Percentiles rank a stretch among this genome's conserved stretches.
Conservation (phyloP, 1,140 invertebrate species). For the Orius insidiosus region DNA sequence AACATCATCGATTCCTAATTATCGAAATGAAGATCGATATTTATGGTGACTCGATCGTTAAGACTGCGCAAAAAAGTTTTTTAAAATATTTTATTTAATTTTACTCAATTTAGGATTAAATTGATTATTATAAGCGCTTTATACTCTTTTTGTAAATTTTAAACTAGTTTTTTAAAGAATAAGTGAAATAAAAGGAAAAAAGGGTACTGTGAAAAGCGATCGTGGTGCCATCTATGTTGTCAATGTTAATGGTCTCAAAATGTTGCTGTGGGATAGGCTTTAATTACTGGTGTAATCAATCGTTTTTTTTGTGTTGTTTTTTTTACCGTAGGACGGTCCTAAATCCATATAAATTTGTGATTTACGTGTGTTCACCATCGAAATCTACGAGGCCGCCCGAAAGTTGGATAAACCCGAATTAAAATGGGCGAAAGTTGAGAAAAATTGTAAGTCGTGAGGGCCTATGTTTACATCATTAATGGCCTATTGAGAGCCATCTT, state of each 20-base stretch:
- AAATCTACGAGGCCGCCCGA: not conserved
- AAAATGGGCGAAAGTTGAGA: not conserved
- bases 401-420: not conserved
- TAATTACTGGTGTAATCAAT: constrained; percentile 19
- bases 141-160: too few species aligned
- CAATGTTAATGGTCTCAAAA: constrained; percentile 41
- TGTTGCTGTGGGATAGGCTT: constrained; percentile 18
- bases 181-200: too few species aligned
- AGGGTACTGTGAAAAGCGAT: not conserved
- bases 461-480: constrained; percentile 31
- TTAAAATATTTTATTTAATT: too few species aligned
- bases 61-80: too few species aligned
- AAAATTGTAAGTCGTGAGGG: constrained; percentile 14
- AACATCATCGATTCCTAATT: too few species aligned
- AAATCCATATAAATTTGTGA: not conserved
- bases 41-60: too few species aligned
- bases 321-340: not conserved
- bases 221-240: constrained; percentile 45
- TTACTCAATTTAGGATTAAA: too few species aligned
- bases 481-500: constrained; percentile 20
- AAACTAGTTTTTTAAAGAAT: too few species aligned
- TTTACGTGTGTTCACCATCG: not conserved
- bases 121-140: too few species aligned
- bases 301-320: constrained; percentile 8
- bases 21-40: too few species aligned